Base-by-base conservation (phyloP, 2,113 vertebrate genomes). In the Telmatochromis sp. region DNA sequence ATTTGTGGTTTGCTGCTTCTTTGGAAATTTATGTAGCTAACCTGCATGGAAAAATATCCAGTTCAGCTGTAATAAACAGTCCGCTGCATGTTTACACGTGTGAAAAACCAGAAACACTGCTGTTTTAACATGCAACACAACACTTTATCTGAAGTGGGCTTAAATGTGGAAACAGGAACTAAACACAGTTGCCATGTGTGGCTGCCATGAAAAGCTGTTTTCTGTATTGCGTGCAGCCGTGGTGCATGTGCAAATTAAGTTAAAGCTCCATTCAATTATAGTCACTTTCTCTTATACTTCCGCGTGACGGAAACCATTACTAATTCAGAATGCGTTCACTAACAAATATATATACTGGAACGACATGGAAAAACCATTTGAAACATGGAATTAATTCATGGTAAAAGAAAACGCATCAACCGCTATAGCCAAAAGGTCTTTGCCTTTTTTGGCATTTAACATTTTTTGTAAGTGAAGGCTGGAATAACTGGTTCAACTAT, bases 91-190 rank as follows among this genome's bases (percentile, higher is more conserved):
- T 93, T 92, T 90, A 78, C 71, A 35, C 78, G 1, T 12, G 37
- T 63, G 55, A 85, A 87, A 89, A 90, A 55, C 83, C 60, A 26
- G 83, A 91, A 83, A 42, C 55, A 6, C 15, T 13, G 10, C 53
- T 85, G 79, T 91, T 81, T 54, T 81, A 88, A 91, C 71, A 89
- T 8, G 53, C 83, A 85, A 80, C 73, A 73, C 81, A 65, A 60
- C 28, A 42, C 79, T 84, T 80, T 2, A 80, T 86, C 50, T 68
- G 68, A 35, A 28, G 35, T 58, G 6, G 57, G 83, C 51, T 50
- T 85, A 88, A 63, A 80, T 83, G 79, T 79, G 28, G 42, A 81
- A 82, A 60, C 9, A 57, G 81, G 71, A 90, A 92, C 14, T 89
- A 60, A 88, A 89, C 54, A 80, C 65, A 21, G 15, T 60, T 63